phyloP scores from a whole-genome alignment of 2,797 vertebrate genomes.

The Varecia variegata region DNA sequence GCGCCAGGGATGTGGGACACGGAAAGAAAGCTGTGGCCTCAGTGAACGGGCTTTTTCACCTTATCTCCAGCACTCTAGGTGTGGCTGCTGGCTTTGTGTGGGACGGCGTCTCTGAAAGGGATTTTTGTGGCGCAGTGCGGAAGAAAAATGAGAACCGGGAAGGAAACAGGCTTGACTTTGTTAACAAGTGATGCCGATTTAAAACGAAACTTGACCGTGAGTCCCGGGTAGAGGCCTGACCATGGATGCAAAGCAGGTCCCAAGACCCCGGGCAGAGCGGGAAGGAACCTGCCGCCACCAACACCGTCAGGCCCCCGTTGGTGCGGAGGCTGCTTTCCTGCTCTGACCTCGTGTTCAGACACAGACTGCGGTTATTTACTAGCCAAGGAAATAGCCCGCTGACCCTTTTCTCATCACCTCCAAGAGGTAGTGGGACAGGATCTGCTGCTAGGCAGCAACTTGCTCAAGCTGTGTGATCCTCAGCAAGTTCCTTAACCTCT shows the following conservation, averaged over 20 bases:
- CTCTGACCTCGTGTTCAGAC: neutral
- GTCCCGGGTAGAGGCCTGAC: neutral
- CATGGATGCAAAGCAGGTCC: neutral
- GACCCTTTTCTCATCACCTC: neutral
- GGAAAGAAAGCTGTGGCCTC: neutral
- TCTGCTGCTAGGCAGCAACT: neutral
- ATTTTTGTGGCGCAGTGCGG: neutral
- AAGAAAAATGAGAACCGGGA: neutral
- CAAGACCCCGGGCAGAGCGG: accelerated
- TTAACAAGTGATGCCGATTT: neutral
- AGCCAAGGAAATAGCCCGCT: accelerated
- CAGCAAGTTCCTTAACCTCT: neutral
- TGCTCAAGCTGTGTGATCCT: neutral
- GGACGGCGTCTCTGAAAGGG: neutral
- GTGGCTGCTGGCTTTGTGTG: neutral
- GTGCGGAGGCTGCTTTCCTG: accelerated
- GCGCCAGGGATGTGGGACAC: neutral
- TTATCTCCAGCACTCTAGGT: neutral
- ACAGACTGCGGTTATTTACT: neutral
- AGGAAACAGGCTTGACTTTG: conserved; percentile 29
- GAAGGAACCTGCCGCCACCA: accelerated
- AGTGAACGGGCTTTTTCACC: neutral
- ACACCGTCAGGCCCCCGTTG: accelerated
- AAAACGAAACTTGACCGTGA: neutral
- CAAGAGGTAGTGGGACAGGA: accelerated